Evolutionary conservation across 2,797 vertebrate species (phyloP), one percentile per base, ranked within the genome.

Genomic region (Malurus splendens): DNA sequence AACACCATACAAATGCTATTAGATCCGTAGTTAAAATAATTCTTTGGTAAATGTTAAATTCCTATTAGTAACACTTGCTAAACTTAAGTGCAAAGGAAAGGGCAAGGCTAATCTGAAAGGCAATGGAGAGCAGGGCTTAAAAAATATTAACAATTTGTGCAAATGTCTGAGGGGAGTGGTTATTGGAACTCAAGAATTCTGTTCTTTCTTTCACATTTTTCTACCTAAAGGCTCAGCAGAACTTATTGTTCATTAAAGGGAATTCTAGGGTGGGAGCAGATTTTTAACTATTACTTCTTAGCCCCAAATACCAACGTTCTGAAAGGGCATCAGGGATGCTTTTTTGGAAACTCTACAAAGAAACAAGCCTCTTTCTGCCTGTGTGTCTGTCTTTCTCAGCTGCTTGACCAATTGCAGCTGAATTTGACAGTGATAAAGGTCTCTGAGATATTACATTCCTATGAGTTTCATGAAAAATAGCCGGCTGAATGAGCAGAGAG

Each of bases 1-100:
- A 80, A 84, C 45, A 56, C 68, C 82, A 82, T 82, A 91, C 81
- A 87, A 93, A 94, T 72, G 74, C 87, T 93, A 92, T 95, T 95
- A 93, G 87, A 91, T 80, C 41, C 2, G 20, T 90, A 92, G 93
- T 95, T 94, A 94, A 86, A 95, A 87, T 95, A 96, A 96, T 95
- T 95, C 90, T 95, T 96, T 47, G 75, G 95, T 95, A 96, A 95
- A 96, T 95, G 96, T 96, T 96, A 96, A 96, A 93, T 95, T 96
- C 95, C 91, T 96, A 89, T 96, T 96, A 96, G 94, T 96, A 94
- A 95, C 94, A 96, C 95, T 96, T 81, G 91, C 86, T 95, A 95
- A 94, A 94, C 94, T 96, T 95, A 89, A 95, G 90, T 93, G 91
- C 87, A 94, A 89, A 72, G 84, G 91, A 96, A 96, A 96, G 90